Evolutionary conservation across 2,888 invertebrate species (phyloP), one percentile per base, ranked within the genome.

Genomic region (Hermaeophaga mercurialis): DNA sequence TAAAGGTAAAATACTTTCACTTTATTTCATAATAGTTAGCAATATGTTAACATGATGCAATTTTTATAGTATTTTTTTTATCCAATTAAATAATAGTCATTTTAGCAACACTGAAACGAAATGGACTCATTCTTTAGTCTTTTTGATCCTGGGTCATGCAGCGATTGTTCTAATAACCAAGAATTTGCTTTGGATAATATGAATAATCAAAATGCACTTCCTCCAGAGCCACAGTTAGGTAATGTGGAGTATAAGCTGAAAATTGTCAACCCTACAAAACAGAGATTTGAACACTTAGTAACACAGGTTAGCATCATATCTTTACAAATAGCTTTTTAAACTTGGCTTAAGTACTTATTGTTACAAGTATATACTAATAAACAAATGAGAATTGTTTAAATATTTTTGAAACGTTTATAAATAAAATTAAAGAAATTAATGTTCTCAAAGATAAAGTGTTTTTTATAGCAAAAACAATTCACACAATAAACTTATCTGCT

Each of bases 221-320:
- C 95, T 0, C 95, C 95, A 0, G 95, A 96, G 75, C 93, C 95
- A 0, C 90, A 96, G 73, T 86, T 94, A 70, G 97, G 97, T 6
- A 97, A 97, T 76, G 87, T 97, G 22, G 97, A 97, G 78, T 97
- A 97, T 78, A 97, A 98, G 80, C 78, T 98, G 55, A 96, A 97
- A 72, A 82, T 99, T 54, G 90, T 97, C 5, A 91, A 91, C 76
- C 94, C 96, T 0, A 91, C 95, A 15, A 89, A 90, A 74, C 88
- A 90, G 67, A 83, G 98, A 58, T 90, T 96, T 71, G 95, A 99
- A 77, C 98, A 98, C 79, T 81, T 99, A 22, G 95, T 98, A 14
- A 99, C 98, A 0, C 99, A 99, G 85, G 88, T 87, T 73, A 68
- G 59, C 6, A 22, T 22, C 6, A 5, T 22, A 22, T 22, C 22